Evolutionary conservation across 2,797 vertebrate genomes (phyloP).

Genomic region (Brachyalestes nurse): DNA sequence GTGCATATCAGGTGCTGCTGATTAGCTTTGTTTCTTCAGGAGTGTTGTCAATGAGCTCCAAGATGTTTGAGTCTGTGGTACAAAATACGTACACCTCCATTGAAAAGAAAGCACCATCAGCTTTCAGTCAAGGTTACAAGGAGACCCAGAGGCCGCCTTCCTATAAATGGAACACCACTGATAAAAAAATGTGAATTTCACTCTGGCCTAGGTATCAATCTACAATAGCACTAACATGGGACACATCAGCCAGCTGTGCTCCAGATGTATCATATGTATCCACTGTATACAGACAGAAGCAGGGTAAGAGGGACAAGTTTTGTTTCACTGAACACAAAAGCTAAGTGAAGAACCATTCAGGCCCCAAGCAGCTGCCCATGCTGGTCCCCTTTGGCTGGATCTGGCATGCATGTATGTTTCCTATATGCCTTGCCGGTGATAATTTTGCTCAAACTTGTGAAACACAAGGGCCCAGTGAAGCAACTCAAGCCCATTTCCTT

Average conservation of each 20-base stretch:
- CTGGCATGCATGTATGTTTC: background rate
- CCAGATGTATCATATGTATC: conserved; percentile 35
- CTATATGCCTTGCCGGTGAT: conserved; percentile 55
- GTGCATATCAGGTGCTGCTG: conserved; percentile 15
- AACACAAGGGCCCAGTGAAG: conserved; percentile 59
- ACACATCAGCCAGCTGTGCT: conserved; percentile 39
- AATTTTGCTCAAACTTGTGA: conserved; percentile 60
- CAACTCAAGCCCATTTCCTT: conserved; percentile 66
- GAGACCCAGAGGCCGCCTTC: background rate
- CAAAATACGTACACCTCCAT: background rate
- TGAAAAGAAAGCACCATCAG: background rate
- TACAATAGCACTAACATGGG: background rate
- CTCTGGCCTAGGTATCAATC: background rate
- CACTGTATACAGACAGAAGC: conserved; percentile 17
- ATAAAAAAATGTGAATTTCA: background rate
- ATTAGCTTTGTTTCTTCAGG: conserved; percentile 5
- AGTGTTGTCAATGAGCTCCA: background rate
- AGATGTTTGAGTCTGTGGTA: background rate
- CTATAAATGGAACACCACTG: background rate
- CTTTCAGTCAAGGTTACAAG: background rate
- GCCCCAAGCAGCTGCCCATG: background rate
- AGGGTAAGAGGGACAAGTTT: conserved; percentile 21
- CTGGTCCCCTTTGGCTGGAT: conserved; percentile 1
- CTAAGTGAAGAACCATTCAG: conserved; percentile 55
- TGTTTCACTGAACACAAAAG: conserved; percentile 62